Base-by-base conservation (phyloP, 1,140 invertebrate species). In the Reticulitermes speratus region DNA sequence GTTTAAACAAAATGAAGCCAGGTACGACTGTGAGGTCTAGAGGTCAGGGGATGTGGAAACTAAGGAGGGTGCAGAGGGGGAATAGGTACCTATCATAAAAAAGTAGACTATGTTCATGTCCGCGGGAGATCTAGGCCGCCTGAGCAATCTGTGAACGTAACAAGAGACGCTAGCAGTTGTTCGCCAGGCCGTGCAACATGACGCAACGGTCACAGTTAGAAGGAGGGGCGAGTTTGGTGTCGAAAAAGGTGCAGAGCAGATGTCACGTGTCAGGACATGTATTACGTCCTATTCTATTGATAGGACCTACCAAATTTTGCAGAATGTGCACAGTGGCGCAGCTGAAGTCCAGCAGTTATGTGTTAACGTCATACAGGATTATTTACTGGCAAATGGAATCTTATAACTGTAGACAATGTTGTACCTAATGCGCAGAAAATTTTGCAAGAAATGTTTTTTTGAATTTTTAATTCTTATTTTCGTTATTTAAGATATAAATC, bases 131-230 rank as follows among this genome's bases (percentile, higher is more conserved):
- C 7, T 9, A 25, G 6, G 65, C 65, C 1, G n/a, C 59, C 59
- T 65, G 16, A 23, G 19, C 14, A 65, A 65, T 75, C 65, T 30
- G 16, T 9, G 65, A 30, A 6, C 65, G 65, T 75, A 75, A 75
- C 16, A 75, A 75, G 65, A 75, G 65, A 75, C 3, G 65, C 3
- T 30, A 30, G 9, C 25, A 30, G 65, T 30, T n/a, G 11, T n/a
- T 75, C n/a, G n/a, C 25, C 65, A 30, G 44, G 85, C 81, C 44
- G 85, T 86, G 85, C 85, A 86, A 81, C 65, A 75, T 86, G 85
- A 55, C 85, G 85, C 75, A 86, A 86, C 85, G 65, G 85, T 86
- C 85, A 38, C 85, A 30, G 48, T 52, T 8, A 45, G 45, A 30
- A 45, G 45, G 48, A 16, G 21, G 16, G 32, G 32, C 38, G 25